These are phyloP conservation scores for Apistogramma diplotaenia DNA, from an alignment of 2,113 vertebrate genomes.

Conservation along the genomic window DNA sequence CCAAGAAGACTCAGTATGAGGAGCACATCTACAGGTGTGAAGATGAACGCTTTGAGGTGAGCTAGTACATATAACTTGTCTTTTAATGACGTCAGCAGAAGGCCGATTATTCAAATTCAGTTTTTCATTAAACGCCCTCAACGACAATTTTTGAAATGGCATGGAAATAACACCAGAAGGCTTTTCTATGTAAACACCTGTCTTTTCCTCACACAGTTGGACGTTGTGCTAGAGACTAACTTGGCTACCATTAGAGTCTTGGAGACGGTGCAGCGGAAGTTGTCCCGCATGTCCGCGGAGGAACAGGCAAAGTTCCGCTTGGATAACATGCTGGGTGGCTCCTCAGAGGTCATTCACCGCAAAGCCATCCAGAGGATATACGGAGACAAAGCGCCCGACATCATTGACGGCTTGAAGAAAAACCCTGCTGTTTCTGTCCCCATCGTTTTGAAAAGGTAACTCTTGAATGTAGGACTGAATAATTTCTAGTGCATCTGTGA, in stretches of 20 bases:
- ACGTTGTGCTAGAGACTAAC: constrained; percentile 97
- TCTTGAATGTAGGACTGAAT: too few species aligned
- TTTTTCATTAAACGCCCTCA: background rate
- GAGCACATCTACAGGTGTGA: constrained; percentile 99
- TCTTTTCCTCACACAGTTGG: constrained; percentile 78
- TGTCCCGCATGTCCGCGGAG: constrained; percentile 95
- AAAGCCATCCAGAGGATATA: constrained; percentile 99
- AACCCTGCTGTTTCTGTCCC: constrained; percentile 92
- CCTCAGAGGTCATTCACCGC: constrained; percentile 94
- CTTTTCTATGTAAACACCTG: background rate
- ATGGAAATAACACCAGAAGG: background rate
- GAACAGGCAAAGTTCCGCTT: constrained; percentile 95
- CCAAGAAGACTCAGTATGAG: constrained; percentile 98
- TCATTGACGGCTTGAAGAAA: constrained; percentile 95
- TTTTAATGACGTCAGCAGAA: background rate
- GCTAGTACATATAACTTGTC: background rate
- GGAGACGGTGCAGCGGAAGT: constrained; percentile 93
- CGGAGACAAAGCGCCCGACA: constrained; percentile 93
- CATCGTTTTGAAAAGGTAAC: constrained; percentile 93
- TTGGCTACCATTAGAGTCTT: constrained; percentile 91
- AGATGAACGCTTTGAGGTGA: constrained; percentile 97
- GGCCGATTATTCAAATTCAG: background rate
- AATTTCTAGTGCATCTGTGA: background rate
- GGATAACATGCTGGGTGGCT: constrained; percentile 93
- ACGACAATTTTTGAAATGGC: background rate